These are phyloP conservation scores for Mesopsocus fuscifrons DNA, from an alignment of 2,888 invertebrate genomes.

Conservation along the genomic window DNA sequence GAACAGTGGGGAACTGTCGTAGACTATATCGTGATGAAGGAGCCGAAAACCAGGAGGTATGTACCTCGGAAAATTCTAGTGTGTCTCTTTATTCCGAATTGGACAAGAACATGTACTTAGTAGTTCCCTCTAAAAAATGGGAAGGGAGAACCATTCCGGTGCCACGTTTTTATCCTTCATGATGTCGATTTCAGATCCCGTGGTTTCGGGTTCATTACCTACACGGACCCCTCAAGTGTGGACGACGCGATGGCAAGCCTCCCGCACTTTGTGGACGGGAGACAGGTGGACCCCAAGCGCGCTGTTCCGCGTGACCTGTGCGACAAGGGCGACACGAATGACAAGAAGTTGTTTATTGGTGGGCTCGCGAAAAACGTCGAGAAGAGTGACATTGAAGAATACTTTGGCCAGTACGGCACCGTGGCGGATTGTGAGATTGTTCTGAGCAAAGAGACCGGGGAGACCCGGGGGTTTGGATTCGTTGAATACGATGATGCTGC, in stretches of 20 bases:
- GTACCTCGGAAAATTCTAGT: no score
- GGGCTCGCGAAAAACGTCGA: constrained; percentile 31
- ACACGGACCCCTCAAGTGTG: constrained; percentile 29
- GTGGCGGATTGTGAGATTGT: constrained; percentile 27
- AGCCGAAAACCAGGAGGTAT: constrained; percentile 26
- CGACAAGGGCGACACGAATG: constrained; percentile 28
- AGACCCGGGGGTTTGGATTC: constrained; percentile 34
- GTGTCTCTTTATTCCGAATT: no score
- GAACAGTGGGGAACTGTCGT: constrained; percentile 33
- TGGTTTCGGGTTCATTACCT: constrained; percentile 41
- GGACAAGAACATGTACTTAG: no score
- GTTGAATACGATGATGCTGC: constrained; percentile 35
- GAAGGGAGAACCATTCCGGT: not conserved
- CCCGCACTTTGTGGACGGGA: constrained; percentile 35
- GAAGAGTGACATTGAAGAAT: constrained; percentile 27
- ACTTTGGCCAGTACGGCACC: constrained; percentile 23
- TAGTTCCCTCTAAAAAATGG: constrained; percentile 1
- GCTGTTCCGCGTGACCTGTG: constrained; percentile 22
- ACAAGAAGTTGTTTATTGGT: constrained; percentile 33
- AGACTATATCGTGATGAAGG: constrained; percentile 33
- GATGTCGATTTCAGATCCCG: constrained; percentile 24
- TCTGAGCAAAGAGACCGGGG: constrained; percentile 29
- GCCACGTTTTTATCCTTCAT: not conserved
- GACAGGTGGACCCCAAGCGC: constrained; percentile 36
- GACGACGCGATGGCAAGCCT: constrained; percentile 33